Conservation (phyloP, 2,888 invertebrate genomes). For the Phortica okadai region DNA sequence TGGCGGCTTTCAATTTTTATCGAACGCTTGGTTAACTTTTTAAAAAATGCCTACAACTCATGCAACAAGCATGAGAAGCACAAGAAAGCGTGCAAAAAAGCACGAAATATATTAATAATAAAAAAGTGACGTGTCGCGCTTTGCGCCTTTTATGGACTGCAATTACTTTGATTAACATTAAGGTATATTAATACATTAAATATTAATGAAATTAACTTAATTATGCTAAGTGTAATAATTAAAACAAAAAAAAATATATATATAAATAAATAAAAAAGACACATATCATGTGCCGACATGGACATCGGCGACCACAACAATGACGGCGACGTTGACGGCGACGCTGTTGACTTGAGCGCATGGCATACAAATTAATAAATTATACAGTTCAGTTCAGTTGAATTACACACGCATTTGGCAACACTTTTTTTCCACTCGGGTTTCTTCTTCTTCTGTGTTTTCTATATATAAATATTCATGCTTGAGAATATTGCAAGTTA, state of each 20-base stretch:
- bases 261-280: not conserved
- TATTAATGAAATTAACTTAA: constrained; percentile 65
- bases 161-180: constrained; percentile 20
- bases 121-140: not conserved
- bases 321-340: not conserved
- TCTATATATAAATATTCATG: not conserved
- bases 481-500: not conserved
- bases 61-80: constrained; percentile 40
- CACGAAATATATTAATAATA: not conserved
- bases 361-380: constrained; percentile 62
- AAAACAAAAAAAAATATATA: constrained; percentile 39
- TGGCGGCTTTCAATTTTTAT: constrained; percentile 33
- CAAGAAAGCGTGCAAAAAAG: not conserved
- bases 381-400: constrained; percentile 42
- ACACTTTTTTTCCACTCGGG: constrained; percentile 11
- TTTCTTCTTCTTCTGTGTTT: not conserved
- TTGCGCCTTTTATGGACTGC: not conserved
- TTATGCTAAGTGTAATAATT: constrained; percentile 62
- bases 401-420: not conserved
- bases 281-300: not conserved
- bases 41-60: constrained; percentile 59
- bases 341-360: constrained; percentile 37
- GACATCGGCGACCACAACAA: not conserved
- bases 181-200: constrained; percentile 47
- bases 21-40: constrained; percentile 63